Evolutionary conservation across 2,797 vertebrate genomes (phyloP).

Genomic region (Carapus acus): DNA sequence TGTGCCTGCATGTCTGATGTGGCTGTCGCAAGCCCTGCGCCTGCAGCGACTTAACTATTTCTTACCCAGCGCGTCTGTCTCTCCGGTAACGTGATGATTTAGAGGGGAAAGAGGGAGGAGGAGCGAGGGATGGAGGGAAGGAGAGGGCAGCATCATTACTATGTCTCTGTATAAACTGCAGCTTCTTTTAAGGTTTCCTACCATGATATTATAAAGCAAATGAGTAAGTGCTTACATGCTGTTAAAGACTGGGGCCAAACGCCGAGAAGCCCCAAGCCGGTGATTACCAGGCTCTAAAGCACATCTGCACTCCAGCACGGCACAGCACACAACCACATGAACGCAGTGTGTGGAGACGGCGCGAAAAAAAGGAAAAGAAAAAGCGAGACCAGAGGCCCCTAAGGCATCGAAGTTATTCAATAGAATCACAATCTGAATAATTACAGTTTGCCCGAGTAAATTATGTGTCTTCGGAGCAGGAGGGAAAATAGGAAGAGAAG

Average conservation of each 20-base stretch:
- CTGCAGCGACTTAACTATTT: not conserved
- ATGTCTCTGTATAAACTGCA: conserved; percentile 64
- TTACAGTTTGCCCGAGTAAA: conserved; percentile 58
- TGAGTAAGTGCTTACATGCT: conserved; percentile 78
- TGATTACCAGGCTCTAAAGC: conserved; percentile 72
- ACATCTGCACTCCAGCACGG: conserved; percentile 72
- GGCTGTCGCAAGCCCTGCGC: not conserved
- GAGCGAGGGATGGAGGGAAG: no score
- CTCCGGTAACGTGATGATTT: conserved; percentile 24
- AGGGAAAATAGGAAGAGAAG: conserved; percentile 39
- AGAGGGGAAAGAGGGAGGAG: conserved; percentile 19
- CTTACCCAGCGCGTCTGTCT: conserved; percentile 13
- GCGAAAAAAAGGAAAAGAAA: no score
- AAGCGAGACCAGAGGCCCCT: conserved; percentile 42
- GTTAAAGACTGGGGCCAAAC: conserved; percentile 69
- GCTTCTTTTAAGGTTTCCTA: conserved; percentile 68
- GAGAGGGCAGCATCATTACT: conserved; percentile 53
- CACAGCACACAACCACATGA: conserved; percentile 51
- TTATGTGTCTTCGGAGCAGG: conserved; percentile 55
- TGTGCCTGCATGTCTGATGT: conserved; percentile 1
- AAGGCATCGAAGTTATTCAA: conserved; percentile 48
- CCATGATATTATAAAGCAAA: conserved; percentile 74
- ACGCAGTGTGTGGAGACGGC: conserved; percentile 51
- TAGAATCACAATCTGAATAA: conserved; percentile 55
- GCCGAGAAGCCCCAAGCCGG: conserved; percentile 70